phyloP scores from a whole-genome alignment of 53 echinoderm and acorn worm species.

The Holothuria leucospilota region DNA sequence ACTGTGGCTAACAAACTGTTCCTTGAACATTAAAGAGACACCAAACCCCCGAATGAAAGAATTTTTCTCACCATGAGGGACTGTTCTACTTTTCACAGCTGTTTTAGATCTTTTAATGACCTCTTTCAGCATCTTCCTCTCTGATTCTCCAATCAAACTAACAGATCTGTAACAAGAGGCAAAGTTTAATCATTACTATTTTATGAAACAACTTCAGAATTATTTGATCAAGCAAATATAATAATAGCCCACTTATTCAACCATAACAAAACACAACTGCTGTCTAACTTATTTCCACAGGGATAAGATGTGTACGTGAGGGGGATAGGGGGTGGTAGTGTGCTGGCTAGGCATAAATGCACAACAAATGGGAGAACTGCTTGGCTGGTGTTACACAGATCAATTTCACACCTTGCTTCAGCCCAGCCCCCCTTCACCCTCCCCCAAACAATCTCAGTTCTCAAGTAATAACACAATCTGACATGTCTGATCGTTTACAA shows the following conservation, averaged over 20 bases:
- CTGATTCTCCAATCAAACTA: constrained; percentile 94
- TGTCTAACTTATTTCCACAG: background rate
- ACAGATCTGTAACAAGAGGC: constrained; percentile 74
- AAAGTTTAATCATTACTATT: background rate
- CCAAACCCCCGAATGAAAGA: too few species aligned
- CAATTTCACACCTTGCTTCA: too few species aligned
- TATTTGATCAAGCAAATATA: background rate
- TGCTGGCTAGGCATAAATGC: too few species aligned
- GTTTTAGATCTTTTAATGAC: constrained; percentile 87
- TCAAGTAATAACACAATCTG: too few species aligned
- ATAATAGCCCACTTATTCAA: background rate
- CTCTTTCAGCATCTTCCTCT: constrained; percentile 89
- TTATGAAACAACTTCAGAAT: background rate
- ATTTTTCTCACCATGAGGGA: constrained; percentile 80
- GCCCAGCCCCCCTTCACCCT: too few species aligned
- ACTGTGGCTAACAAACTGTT: too few species aligned
- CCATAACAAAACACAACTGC: background rate
- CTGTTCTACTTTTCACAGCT: constrained; percentile 92
- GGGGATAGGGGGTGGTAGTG: too few species aligned
- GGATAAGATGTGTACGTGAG: background rate
- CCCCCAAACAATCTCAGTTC: too few species aligned
- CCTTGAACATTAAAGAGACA: too few species aligned
- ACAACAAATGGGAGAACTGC: too few species aligned
- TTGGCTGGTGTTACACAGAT: too few species aligned
- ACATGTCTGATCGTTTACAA: too few species aligned